phyloP scores from a whole-genome alignment of 2,113 vertebrate genomes.

The Trichechus manatus region DNA sequence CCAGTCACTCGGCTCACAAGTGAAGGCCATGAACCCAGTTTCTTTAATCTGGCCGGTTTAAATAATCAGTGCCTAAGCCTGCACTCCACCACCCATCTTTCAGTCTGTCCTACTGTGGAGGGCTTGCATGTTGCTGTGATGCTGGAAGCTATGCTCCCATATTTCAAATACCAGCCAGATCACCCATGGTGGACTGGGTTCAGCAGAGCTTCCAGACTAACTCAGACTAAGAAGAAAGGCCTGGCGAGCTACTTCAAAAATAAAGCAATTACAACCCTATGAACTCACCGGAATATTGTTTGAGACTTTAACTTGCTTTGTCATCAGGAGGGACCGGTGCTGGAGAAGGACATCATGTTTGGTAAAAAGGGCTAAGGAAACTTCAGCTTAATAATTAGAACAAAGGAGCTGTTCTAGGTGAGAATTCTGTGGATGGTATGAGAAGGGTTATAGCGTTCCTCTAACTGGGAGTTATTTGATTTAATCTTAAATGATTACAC shows the following conservation, averaged over 20 bases:
- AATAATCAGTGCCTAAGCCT: not conserved
- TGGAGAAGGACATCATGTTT: not conserved
- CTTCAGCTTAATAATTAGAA: not conserved
- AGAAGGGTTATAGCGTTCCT: not conserved
- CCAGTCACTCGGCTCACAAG: not conserved
- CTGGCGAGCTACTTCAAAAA: not conserved
- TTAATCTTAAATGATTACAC: not conserved
- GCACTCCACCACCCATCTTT: not conserved
- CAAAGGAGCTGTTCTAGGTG: not conserved
- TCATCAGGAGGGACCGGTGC: not conserved
- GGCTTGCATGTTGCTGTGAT: not conserved
- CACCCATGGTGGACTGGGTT: not conserved
- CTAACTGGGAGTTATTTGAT: not conserved
- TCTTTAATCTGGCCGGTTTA: not conserved
- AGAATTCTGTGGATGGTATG: not conserved
- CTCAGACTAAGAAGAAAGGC: not conserved
- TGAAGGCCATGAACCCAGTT: not conserved
- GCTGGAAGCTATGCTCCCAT: not conserved
- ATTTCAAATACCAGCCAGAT: not conserved
- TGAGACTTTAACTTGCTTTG: not conserved
- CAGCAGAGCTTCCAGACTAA: not conserved
- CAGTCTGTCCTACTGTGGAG: not conserved
- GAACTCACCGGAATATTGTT: not conserved
- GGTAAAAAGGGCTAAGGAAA: not conserved
- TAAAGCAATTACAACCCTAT: not conserved